These are phyloP conservation scores for Drosophila merina DNA, from an alignment of 2,888 invertebrate species.

Conservation along the genomic window DNA sequence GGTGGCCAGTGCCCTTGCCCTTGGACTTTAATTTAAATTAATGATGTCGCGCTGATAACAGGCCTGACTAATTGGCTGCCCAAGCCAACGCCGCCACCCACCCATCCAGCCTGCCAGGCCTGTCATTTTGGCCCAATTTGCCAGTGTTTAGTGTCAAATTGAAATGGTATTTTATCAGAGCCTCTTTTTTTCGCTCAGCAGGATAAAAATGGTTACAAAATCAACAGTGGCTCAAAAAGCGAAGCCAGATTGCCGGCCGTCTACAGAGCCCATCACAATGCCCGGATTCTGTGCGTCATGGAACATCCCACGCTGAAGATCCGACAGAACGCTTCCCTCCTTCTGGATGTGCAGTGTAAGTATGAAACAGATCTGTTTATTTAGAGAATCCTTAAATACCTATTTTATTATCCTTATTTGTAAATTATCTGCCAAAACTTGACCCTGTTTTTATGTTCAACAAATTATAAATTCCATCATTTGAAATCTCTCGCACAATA, in stretches of 20 bases:
- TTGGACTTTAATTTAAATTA: conserved; percentile 74
- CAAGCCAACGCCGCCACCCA: conserved; percentile 11
- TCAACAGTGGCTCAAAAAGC: conserved; percentile 85
- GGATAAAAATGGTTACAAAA: conserved; percentile 83
- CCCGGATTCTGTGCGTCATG: conserved; percentile 92
- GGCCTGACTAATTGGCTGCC: conserved; percentile 67
- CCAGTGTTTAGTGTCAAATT: conserved; percentile 56
- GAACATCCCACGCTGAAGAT: conserved; percentile 86
- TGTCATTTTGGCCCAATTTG: conserved; percentile 67
- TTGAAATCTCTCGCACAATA: conserved; percentile 16
- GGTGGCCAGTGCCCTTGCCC: conserved; percentile 35
- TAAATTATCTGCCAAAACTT: neutral
- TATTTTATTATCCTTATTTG: neutral
- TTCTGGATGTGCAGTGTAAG: conserved; percentile 84
- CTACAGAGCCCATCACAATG: conserved; percentile 93
- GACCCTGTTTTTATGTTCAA: neutral
- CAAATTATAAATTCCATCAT: conserved; percentile 22
- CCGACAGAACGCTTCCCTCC: conserved; percentile 83
- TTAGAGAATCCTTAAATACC: neutral
- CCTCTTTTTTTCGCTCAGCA: conserved; percentile 43
- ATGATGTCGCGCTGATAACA: conserved; percentile 75
- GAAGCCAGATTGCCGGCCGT: conserved; percentile 90
- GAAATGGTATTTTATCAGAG: conserved; percentile 57
- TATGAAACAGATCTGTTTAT: conserved; percentile 23
- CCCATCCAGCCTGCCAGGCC: conserved; percentile 6